Evolutionary conservation across 2,797 vertebrate species (phyloP).

Genomic region (Pampus argenteus): DNA sequence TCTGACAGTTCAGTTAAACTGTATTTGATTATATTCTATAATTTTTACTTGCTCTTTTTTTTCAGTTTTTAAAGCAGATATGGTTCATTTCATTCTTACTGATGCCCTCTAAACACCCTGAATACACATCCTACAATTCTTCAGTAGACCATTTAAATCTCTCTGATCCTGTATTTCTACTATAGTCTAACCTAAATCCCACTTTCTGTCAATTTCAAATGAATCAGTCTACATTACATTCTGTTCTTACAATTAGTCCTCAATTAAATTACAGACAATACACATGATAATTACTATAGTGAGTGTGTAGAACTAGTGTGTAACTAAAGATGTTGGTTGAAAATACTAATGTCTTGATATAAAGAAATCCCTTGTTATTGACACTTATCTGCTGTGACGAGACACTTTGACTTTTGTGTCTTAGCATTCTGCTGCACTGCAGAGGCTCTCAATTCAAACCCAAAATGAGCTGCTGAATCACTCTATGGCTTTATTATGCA

Average conservation of each 20-base stretch:
- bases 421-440: no score
- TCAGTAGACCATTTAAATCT: neutral
- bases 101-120: neutral
- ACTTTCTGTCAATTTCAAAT: neutral
- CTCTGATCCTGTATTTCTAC: neutral
- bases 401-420: no score
- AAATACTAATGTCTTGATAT: neutral
- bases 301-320: neutral
- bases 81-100: neutral
- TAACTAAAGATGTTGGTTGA: neutral
- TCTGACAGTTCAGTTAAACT: neutral
- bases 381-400: no score
- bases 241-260: neutral
- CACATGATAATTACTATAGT: neutral
- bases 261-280: neutral
- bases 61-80: neutral
- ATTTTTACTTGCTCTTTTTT: conserved; percentile 3
- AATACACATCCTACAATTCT: neutral
- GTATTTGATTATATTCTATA: conserved; percentile 20
- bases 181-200: neutral
- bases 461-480: neutral
- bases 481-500: conserved; percentile 2
- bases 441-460: neutral
- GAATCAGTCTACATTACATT: neutral
- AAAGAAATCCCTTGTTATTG: neutral